Evolutionary conservation across 2,113 vertebrate genomes (phyloP).

Genomic region (Channa maculata): DNA sequence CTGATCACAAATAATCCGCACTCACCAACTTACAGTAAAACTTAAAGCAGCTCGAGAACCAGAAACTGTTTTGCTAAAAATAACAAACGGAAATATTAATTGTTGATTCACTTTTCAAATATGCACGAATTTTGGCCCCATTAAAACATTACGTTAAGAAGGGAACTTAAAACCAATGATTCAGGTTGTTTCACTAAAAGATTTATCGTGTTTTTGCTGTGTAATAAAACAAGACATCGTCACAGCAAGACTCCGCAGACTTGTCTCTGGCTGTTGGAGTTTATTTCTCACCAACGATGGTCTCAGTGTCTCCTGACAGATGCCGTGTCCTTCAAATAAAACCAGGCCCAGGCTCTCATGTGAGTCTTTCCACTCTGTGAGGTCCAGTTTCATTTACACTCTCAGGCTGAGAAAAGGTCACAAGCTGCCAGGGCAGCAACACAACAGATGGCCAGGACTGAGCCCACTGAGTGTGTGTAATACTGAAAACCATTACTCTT

Average conservation of each 20-base stretch:
- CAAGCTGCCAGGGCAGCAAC: slow-evolving; percentile 3
- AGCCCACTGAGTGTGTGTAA: neutral
- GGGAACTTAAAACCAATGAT: no score
- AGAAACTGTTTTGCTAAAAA: no score
- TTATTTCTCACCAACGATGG: neutral
- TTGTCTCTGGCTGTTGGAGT: fast-evolving
- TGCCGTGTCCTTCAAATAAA: no score
- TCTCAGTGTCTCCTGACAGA: slow-evolving; percentile 1
- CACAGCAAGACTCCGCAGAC: neutral
- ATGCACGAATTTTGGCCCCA: no score
- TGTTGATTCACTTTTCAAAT: no score
- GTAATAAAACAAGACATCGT: neutral
- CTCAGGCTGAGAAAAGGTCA: neutral
- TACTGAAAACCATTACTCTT: neutral
- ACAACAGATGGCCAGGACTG: slow-evolving; percentile 16
- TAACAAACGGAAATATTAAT: no score
- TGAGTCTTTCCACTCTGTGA: neutral
- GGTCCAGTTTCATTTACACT: slow-evolving; percentile 32
- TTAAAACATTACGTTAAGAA: no score
- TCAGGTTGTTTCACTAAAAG: no score
- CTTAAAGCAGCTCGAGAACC: no score
- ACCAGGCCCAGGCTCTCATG: neutral
- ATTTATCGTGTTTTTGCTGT: neutral
- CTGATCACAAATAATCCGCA: no score
- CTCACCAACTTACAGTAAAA: no score